Evolutionary conservation across 37 sponge, comb jelly and placozoan species (phyloP).

Genomic region (Corticium candelabrum): DNA sequence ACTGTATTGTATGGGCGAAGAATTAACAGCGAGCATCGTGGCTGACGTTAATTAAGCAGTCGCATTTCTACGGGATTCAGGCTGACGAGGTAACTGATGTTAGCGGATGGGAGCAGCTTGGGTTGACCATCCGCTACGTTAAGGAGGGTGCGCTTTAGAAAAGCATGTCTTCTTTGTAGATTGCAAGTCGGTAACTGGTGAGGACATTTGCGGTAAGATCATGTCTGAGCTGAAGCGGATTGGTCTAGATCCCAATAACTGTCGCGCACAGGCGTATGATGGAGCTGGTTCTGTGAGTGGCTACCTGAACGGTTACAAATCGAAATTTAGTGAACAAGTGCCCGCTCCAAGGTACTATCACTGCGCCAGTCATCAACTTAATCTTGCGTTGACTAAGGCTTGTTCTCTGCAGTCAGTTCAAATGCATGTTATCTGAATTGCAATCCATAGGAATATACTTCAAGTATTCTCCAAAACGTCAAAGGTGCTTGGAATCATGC

Average conservation of each 20-base stretch:
- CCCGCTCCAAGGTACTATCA: conserved; percentile 13
- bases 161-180: conserved; percentile 13
- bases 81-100: too few relatives aligned
- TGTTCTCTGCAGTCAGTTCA: conserved; percentile 12
- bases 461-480: too few relatives aligned
- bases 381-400: conserved; percentile 19
- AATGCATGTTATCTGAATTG: conserved; percentile 11
- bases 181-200: conserved; percentile 18
- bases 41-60: too few relatives aligned
- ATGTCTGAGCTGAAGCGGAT: background rate
- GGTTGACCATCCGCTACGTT: conserved; percentile 17
- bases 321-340: conserved; percentile 6
- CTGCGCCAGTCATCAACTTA: too few relatives aligned
- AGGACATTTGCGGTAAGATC: background rate
- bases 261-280: conserved; percentile 16
- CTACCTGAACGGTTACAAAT: conserved; percentile 7
- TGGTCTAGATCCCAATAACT: background rate
- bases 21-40: too few relatives aligned
- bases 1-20: too few relatives aligned
- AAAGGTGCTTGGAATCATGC: too few relatives aligned
- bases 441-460: conserved; percentile 15
- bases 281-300: conserved; percentile 27
- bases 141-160: conserved; percentile 8
- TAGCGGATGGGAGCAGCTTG: conserved; percentile 24
- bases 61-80: too few relatives aligned